These are phyloP conservation scores for Chymomyza caudatula DNA, from an alignment of 2,888 invertebrate genomes.

Conservation along the genomic window DNA sequence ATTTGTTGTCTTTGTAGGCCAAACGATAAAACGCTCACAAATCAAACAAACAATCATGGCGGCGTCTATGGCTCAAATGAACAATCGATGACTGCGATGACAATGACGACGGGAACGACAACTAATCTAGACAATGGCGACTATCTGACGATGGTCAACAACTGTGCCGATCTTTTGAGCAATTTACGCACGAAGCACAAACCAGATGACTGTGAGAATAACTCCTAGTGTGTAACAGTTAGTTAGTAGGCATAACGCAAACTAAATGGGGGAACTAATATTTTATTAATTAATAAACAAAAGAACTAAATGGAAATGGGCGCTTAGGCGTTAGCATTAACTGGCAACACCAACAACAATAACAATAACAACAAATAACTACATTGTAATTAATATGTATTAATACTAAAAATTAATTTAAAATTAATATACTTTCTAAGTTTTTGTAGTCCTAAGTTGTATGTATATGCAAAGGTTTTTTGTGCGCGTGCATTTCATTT, in stretches of 20 bases:
- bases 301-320: slow-evolving; percentile 9
- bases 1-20: slow-evolving; percentile 37
- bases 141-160: slow-evolving; percentile 81
- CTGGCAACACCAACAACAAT: slow-evolving; percentile 20
- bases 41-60: slow-evolving; percentile 52
- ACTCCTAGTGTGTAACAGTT: slow-evolving; percentile 76
- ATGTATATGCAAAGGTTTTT: slow-evolving; percentile 32
- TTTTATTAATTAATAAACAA: slow-evolving; percentile 47
- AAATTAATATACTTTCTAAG: slow-evolving; percentile 5
- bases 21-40: slow-evolving; percentile 62
- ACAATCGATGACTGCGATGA: slow-evolving; percentile 1
- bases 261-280: slow-evolving; percentile 51
- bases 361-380: slow-evolving; percentile 36
- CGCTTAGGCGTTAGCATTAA: no score
- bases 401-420: slow-evolving; percentile 14
- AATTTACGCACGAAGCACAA: slow-evolving; percentile 79
- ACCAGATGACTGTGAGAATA: slow-evolving; percentile 79
- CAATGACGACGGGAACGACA: slow-evolving; percentile 29
- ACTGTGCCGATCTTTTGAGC: slow-evolving; percentile 82
- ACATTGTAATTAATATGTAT: slow-evolving; percentile 55
- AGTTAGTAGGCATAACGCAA: slow-evolving; percentile 40
- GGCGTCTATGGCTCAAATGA: slow-evolving; percentile 26
- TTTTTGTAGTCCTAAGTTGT: slow-evolving; percentile 37
- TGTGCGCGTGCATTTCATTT: slow-evolving; percentile 45
- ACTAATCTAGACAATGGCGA: slow-evolving; percentile 77